phyloP scores from a whole-genome alignment of 2,797 vertebrate genomes.

The Megaceryle alcyon region DNA sequence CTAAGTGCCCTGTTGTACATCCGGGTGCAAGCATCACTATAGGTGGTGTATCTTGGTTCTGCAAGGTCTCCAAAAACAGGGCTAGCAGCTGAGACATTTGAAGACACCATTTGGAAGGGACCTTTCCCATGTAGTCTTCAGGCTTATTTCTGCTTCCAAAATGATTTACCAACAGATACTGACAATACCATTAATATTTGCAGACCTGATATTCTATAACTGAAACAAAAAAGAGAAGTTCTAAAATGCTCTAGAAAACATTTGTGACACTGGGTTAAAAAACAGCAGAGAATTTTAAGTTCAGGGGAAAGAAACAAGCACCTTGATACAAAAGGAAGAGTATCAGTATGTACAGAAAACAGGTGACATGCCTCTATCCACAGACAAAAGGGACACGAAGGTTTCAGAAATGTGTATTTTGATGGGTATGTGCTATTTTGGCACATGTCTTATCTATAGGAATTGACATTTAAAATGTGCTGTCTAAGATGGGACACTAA shows the following conservation, averaged over 20 bases:
- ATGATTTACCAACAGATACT: not conserved
- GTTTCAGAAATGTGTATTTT: not conserved
- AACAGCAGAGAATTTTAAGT: not conserved
- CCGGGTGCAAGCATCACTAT: not conserved
- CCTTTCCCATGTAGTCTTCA: not conserved
- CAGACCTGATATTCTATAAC: not conserved
- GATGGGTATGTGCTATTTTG: not conserved
- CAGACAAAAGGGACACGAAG: not conserved
- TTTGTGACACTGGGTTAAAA: not conserved
- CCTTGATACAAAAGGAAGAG: not conserved
- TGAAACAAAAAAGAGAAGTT: not conserved
- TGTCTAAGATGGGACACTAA: not conserved
- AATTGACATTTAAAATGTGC: not conserved
- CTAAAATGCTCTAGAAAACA: not conserved
- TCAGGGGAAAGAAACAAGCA: not conserved
- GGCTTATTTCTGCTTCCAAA: not conserved
- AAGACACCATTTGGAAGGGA: not conserved
- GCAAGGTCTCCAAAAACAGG: not conserved
- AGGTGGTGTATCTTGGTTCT: not conserved
- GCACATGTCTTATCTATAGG: not conserved
- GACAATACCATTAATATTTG: not conserved
- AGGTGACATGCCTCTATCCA: not conserved
- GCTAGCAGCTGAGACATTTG: not conserved
- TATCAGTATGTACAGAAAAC: not conserved
- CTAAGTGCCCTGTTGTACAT: not conserved